Percentiles rank a stretch among this genome's conserved stretches.
Evolutionary conservation across 2,113 vertebrate genomes (phyloP).

Genomic region (Brachirus orientalis): DNA sequence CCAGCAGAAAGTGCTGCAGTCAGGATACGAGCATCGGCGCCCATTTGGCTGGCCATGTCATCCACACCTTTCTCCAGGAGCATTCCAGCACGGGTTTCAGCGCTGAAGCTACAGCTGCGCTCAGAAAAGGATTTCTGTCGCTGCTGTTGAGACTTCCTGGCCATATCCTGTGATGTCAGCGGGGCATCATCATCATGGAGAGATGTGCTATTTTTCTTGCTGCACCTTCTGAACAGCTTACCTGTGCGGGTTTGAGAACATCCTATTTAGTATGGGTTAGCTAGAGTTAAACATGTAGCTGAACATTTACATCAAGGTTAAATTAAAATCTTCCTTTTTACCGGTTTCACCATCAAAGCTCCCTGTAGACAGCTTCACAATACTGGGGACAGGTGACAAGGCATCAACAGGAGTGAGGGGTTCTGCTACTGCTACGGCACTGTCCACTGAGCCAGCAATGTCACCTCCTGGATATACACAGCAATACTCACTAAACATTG

Average conservation of each 20-base stretch:
- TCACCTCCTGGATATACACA: slow-evolving; percentile 54
- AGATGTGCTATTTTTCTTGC: slow-evolving; percentile 78
- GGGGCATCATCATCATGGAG: slow-evolving; percentile 72
- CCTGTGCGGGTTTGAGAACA: slow-evolving; percentile 38
- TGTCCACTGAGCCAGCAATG: slow-evolving; percentile 74
- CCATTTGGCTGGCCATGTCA: slow-evolving; percentile 91
- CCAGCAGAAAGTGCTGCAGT: slow-evolving; percentile 86
- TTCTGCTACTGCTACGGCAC: slow-evolving; percentile 74
- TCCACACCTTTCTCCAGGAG: slow-evolving; percentile 89
- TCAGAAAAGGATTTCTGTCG: slow-evolving; percentile 89
- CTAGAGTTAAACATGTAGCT: too few relatives aligned
- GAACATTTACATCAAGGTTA: too few relatives aligned
- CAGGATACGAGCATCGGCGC: slow-evolving; percentile 94
- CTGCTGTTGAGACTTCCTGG: slow-evolving; percentile 85
- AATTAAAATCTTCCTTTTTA: slow-evolving; percentile 68
- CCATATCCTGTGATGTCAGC: slow-evolving; percentile 67
- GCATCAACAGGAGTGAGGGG: slow-evolving; percentile 70
- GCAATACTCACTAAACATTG: neutral
- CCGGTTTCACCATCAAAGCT: slow-evolving; percentile 85
- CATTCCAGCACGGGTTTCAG: slow-evolving; percentile 91
- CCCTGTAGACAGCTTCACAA: slow-evolving; percentile 90
- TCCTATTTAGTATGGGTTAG: neutral
- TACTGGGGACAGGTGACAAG: slow-evolving; percentile 82
- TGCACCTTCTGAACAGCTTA: slow-evolving; percentile 81
- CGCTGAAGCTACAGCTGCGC: slow-evolving; percentile 95